A percentile compares a stretch with the other conserved stretches of the same genome.
Evolutionary conservation across 1,140 invertebrate species (phyloP).

Genomic region (Anastrepha ludens): DNA sequence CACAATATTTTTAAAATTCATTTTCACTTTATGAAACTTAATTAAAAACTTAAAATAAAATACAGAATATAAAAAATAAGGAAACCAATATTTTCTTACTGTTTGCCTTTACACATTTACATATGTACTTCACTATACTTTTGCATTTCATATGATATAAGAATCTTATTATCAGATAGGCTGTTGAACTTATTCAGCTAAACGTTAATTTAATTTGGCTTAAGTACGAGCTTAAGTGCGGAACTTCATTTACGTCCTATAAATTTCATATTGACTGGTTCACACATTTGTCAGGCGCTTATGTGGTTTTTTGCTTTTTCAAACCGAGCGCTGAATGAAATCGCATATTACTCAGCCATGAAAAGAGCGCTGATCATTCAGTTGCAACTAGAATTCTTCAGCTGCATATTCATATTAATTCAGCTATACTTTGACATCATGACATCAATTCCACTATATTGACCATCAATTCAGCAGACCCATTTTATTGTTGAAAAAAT

Average conservation of each 20-base stretch:
- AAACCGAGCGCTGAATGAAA: slow-evolving; percentile 10
- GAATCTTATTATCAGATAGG: slow-evolving; percentile 20
- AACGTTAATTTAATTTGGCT: slow-evolving; percentile 3
- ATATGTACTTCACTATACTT: neutral
- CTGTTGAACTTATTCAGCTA: slow-evolving; percentile 32
- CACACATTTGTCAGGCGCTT: slow-evolving; percentile 18
- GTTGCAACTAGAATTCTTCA: neutral
- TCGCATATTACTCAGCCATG: neutral
- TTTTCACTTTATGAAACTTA: neutral
- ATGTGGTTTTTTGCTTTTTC: neutral
- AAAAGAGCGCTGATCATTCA: slow-evolving; percentile 6
- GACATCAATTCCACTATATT: neutral
- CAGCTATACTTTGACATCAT: neutral
- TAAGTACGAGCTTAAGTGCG: slow-evolving; percentile 48
- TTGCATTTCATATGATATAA: too few species aligned
- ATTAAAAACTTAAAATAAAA: neutral
- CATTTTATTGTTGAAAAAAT: slow-evolving; percentile 55
- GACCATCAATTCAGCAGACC: slow-evolving; percentile 50
- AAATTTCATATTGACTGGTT: slow-evolving; percentile 23
- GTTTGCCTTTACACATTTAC: slow-evolving; percentile 34
- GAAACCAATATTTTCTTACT: neutral
- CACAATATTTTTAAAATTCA: slow-evolving; percentile 29
- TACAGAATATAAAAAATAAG: neutral
- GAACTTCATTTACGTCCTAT: slow-evolving; percentile 38
- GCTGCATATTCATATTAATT: neutral